A percentile compares a stretch with the other conserved stretches of the same genome.
phyloP scores from a whole-genome alignment of 1,140 invertebrate genomes.

The Leptinotarsa undecemlineata region DNA sequence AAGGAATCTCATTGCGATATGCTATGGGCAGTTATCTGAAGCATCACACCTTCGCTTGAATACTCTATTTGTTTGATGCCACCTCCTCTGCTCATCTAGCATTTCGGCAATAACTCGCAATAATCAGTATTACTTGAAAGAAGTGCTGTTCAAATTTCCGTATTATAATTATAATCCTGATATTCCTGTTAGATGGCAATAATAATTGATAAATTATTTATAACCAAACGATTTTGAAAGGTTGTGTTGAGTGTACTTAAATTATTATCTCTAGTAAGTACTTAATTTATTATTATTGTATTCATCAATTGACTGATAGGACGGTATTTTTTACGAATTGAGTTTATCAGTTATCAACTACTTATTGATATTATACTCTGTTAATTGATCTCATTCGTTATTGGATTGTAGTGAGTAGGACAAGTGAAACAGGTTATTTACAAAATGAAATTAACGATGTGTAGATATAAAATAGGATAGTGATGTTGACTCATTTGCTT shows the following conservation, averaged over 20 bases:
- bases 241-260: constrained; percentile 49
- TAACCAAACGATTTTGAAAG: constrained; percentile 29
- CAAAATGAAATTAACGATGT: not conserved
- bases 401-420: constrained; percentile 29
- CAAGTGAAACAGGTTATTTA: not conserved
- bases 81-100: constrained; percentile 48
- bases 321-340: constrained; percentile 20
- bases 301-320: constrained; percentile 27
- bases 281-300: constrained; percentile 26
- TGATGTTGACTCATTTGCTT: too few relatives aligned
- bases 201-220: constrained; percentile 31
- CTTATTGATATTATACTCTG: constrained; percentile 41
- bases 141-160: constrained; percentile 18
- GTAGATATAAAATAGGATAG: too few relatives aligned
- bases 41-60: constrained; percentile 24
- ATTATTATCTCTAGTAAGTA: constrained; percentile 30
- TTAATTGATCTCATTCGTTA: constrained; percentile 41
- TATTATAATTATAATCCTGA: constrained; percentile 28
- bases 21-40: constrained; percentile 36
- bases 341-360: constrained; percentile 17
- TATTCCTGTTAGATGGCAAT: constrained; percentile 48
- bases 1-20: constrained; percentile 40
- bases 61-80: constrained; percentile 31
- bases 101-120: constrained; percentile 57
- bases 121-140: constrained; percentile 54